phyloP scores from a whole-genome alignment of 2,797 vertebrate species.

The Crossoptilon crossoptilon region DNA sequence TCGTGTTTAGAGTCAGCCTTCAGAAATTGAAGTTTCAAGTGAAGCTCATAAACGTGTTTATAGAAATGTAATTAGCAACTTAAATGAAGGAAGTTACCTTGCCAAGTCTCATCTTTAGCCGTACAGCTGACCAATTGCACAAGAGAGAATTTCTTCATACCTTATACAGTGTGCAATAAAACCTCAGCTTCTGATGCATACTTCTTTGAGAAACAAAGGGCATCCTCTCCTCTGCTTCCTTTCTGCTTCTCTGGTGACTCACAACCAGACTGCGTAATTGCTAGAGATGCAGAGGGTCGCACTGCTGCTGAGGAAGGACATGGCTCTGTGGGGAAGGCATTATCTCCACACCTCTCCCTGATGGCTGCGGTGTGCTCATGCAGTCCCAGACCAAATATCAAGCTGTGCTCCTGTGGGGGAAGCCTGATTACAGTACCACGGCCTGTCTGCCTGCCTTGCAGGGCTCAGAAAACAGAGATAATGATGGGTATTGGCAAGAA shows the following conservation, averaged over 20 bases:
- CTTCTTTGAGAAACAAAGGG: neutral
- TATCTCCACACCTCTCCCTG: neutral
- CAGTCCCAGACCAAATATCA: constrained; percentile 36
- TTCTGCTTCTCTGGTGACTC: neutral
- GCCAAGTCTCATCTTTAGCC: neutral
- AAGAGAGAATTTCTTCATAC: neutral
- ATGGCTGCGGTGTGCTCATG: neutral
- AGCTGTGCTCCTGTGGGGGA: neutral
- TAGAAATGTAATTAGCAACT: neutral
- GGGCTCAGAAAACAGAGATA: neutral
- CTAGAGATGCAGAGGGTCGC: neutral
- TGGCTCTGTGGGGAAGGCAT: neutral
- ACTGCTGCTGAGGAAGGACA: neutral
- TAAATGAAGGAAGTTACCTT: neutral
- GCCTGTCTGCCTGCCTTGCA: neutral
- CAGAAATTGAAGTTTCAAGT: neutral
- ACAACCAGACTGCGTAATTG: neutral
- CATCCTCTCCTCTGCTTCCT: neutral
- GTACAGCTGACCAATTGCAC: rapidly evolving
- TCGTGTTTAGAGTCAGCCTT: neutral
- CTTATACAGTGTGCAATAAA: neutral
- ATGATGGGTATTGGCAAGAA: neutral
- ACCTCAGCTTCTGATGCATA: neutral
- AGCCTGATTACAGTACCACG: constrained; percentile 1
- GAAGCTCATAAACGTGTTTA: neutral